Evolutionary conservation across 2,113 vertebrate genomes (phyloP), one percentile per base, ranked within the genome.

Genomic region (Malurus melanocephalus): DNA sequence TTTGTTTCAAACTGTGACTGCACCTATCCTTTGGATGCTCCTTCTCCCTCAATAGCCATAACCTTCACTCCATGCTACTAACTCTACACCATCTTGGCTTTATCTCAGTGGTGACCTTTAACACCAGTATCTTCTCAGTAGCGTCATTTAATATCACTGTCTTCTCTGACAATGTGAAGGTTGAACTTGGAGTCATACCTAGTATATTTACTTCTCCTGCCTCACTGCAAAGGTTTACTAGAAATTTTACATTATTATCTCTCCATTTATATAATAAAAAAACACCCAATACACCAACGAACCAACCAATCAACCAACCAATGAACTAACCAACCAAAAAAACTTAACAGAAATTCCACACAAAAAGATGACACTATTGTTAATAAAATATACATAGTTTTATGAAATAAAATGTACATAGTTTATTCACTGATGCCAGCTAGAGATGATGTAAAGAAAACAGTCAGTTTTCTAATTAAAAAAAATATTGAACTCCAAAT

Each of bases 391-490:
- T 26, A 56, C 5, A 38, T 20, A 22, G 24, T 6, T 0, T 56
- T 33, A 33, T 6, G 8, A 66, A 71, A 80, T 18, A 6, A 76
- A 77, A 77, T 7, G 8, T 26, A 56, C 5, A 38, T 20, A 22
- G 24, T 6, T 0, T 56, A n/a, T 59, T 57, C 33, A 64, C 2
- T 49, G 28, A 71, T 1, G 0, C 14, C 33, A 87, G 4, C n/a
- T 66, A 30, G 1, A 75, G 17, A 40, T 51, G 7, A 56, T 28
- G 12, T 23, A 16, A 75, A 23, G 14, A 64, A 67, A 62, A 38
- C 15, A 43, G 40, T 55, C 22, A 77, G 10, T 13, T 64, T 81
- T n/a, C 33, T 53, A 32, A 67, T 11, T 43, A 52, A 61, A 65
- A 8, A 77, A 73, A 28, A 57, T 11, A 52, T 30, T 61, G 26